Percentiles rank a stretch among this genome's conserved stretches.
phyloP scores from a whole-genome alignment of 2,797 vertebrate genomes.

The Danio albolineatus region DNA sequence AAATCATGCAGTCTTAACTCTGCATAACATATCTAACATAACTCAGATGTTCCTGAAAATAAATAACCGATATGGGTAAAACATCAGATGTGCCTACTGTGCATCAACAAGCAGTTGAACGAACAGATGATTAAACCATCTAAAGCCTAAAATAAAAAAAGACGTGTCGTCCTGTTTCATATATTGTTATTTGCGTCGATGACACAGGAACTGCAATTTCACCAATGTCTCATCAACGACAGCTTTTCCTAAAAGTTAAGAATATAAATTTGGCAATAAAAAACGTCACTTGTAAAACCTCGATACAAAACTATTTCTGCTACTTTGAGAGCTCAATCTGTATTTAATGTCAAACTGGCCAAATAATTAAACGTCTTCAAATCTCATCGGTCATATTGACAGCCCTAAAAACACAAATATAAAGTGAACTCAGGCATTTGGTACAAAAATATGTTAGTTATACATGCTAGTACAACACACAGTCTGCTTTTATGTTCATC shows the following conservation, averaged over 20 bases:
- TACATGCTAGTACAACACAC: constrained; percentile 18
- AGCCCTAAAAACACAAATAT: constrained; percentile 30
- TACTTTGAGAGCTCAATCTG: not conserved
- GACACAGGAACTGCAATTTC: not conserved
- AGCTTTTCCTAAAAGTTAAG: not conserved
- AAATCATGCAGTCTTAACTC: too few relatives aligned
- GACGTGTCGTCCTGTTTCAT: not conserved
- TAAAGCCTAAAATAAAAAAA: constrained; percentile 4
- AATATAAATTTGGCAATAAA: constrained; percentile 35
- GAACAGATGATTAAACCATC: not conserved
- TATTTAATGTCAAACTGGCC: not conserved
- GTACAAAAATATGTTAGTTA: constrained; percentile 40
- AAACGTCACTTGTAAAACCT: constrained; percentile 22
- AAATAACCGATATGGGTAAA: constrained; percentile 34
- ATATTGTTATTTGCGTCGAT: not conserved
- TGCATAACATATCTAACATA: constrained; percentile 32
- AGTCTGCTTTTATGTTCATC: constrained; percentile 12
- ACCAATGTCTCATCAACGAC: not conserved
- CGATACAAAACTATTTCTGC: constrained; percentile 43
- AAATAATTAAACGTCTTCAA: not conserved
- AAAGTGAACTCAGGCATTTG: constrained; percentile 15
- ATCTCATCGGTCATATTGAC: constrained; percentile 22
- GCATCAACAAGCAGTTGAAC: constrained; percentile 2
- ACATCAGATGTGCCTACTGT: not conserved
- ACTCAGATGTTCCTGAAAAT: not conserved